Evolutionary conservation across 2,888 invertebrate genomes (phyloP).

Genomic region (Xanthia togata): DNA sequence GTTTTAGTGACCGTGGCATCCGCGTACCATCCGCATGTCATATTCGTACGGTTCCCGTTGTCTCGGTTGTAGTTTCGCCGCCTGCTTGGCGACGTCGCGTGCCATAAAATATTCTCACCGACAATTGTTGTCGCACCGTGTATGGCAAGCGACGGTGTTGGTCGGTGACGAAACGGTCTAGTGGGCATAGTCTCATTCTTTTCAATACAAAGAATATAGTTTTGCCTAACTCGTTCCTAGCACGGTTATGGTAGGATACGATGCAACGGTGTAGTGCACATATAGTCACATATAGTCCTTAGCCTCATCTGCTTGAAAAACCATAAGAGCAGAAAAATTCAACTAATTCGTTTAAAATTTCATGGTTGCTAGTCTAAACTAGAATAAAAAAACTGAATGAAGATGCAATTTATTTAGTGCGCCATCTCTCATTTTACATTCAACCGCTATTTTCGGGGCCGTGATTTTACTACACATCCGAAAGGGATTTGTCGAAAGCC

Average conservation of each 20-base stretch:
- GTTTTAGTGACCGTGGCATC: neutral
- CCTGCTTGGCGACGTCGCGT: neutral
- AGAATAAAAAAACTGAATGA: constrained; percentile 17
- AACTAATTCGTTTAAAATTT: neutral
- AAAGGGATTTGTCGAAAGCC: constrained; percentile 72
- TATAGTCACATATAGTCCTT: no score
- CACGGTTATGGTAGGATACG: no score
- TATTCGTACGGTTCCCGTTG: neutral
- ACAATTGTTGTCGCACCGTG: no score
- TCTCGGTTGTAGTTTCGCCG: neutral
- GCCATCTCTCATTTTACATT: constrained; percentile 13
- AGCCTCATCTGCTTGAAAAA: neutral
- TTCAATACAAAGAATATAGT: no score
- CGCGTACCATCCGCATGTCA: neutral
- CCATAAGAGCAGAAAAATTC: neutral
- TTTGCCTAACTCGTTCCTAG: no score
- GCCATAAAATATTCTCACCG: neutral
- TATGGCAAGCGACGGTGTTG: no score
- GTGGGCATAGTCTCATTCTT: no score
- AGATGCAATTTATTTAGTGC: constrained; percentile 23
- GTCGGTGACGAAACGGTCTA: no score
- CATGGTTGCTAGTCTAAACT: constrained; percentile 7
- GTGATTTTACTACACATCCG: constrained; percentile 65
- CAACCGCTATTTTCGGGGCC: constrained; percentile 58
- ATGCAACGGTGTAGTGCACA: no score